A percentile compares a stretch with the other conserved stretches of the same genome.
These are phyloP conservation scores for Sebastes schlegelii DNA, from an alignment of 2,113 vertebrate genomes.

Conservation along the genomic window DNA sequence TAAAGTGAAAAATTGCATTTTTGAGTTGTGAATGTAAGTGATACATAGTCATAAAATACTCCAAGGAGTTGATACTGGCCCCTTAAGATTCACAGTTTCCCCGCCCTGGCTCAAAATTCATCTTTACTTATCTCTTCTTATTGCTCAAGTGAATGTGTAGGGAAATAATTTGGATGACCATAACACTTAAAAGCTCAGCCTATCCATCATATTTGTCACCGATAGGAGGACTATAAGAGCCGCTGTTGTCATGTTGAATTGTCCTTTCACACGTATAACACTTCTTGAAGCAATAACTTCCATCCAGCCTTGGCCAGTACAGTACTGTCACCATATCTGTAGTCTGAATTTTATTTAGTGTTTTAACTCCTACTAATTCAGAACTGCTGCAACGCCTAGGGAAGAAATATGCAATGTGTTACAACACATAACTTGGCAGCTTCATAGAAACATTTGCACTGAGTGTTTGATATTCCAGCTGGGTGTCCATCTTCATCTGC, in stretches of 20 bases:
- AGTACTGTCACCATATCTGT: not conserved
- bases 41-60: constrained; percentile 12
- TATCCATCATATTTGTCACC: constrained; percentile 10
- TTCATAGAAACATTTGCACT: constrained; percentile 14
- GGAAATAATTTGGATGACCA: constrained; percentile 22
- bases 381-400: not conserved
- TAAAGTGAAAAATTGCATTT: constrained; percentile 24
- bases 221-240: constrained; percentile 33
- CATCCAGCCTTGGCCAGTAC: not conserved
- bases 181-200: constrained; percentile 30
- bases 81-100: not conserved
- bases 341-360: not conserved
- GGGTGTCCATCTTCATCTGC: constrained; percentile 20
- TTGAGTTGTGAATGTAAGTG: constrained; percentile 25
- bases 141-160: not conserved
- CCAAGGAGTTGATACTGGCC: not conserved
- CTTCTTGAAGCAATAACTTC: constrained; percentile 25
- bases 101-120: constrained; percentile 5
- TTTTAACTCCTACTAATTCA: constrained; percentile 16
- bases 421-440: constrained; percentile 3
- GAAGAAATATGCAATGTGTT: constrained; percentile 3
- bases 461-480: not conserved
- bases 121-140: constrained; percentile 1
- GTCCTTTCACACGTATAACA: constrained; percentile 24
- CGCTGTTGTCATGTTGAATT: constrained; percentile 31